Conservation (phyloP, 2,888 invertebrate genomes). For the Lithophane socia region DNA sequence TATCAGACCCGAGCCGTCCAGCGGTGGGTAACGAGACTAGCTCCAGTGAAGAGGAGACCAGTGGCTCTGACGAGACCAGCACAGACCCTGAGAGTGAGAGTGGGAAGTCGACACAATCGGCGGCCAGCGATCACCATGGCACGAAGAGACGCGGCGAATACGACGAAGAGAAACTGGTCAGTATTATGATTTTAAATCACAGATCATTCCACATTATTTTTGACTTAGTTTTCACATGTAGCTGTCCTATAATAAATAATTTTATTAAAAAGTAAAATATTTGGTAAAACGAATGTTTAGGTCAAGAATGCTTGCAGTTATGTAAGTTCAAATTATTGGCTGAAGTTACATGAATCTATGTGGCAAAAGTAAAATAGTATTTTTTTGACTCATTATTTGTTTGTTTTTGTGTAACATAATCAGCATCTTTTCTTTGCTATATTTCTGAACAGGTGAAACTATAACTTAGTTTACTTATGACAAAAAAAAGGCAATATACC, state of each 20-base stretch:
- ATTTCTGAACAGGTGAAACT: neutral
- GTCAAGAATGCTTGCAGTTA: neutral
- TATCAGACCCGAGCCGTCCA: constrained; percentile 91
- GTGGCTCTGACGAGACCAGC: constrained; percentile 76
- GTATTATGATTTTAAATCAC: constrained; percentile 52
- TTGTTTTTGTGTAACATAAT: neutral
- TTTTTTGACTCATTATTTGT: neutral
- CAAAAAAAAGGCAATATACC: neutral
- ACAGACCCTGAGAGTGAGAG: constrained; percentile 86
- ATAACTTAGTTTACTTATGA: neutral
- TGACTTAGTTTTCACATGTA: neutral
- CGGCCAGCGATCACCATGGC: constrained; percentile 81
- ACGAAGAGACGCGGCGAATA: constrained; percentile 76
- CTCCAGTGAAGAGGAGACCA: constrained; percentile 82
- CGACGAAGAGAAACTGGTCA: constrained; percentile 88
- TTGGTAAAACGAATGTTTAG: neutral
- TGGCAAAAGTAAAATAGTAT: neutral
- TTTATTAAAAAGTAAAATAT: neutral
- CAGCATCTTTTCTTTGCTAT: neutral
- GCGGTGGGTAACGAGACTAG: constrained; percentile 70
- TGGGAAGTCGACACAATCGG: constrained; percentile 79
- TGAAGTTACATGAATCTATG: constrained; percentile 17
- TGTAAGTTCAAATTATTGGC: neutral
- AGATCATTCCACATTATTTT: fast-evolving
- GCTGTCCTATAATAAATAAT: neutral